phyloP scores from a whole-genome alignment of 2,888 invertebrate species.

The Dicranocentrus wangi region DNA sequence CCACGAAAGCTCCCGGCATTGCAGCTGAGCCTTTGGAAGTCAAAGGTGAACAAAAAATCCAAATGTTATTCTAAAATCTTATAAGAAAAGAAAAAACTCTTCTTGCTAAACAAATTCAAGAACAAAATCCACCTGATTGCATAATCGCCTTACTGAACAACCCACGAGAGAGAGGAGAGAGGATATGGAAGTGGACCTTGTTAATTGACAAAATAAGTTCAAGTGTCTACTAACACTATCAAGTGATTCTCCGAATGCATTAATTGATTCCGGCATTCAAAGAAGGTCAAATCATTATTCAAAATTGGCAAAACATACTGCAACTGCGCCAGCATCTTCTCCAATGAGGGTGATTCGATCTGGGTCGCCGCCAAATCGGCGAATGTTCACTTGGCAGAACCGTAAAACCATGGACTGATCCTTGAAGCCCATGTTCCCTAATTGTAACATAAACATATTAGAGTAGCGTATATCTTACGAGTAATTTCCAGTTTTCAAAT shows the following conservation, averaged over 20 bases:
- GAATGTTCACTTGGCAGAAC: conserved; percentile 55
- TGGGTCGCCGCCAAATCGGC: conserved; percentile 66
- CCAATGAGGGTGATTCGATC: conserved; percentile 65
- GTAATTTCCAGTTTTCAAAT: background rate
- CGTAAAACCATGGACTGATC: conserved; percentile 63
- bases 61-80: no score
- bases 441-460: no score
- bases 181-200: conserved; percentile 65
- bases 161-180: conserved; percentile 67
- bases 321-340: conserved; percentile 59
- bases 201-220: no score
- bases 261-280: no score
- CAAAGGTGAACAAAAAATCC: no score
- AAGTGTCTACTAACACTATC: no score
- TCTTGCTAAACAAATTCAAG: no score
- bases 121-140: conserved; percentile 68
- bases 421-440: conserved; percentile 42
- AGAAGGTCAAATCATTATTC: no score
- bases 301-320: no score
- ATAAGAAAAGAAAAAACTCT: no score
- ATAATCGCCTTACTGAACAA: conserved; percentile 62
- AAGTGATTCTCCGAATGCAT: no score
- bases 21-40: conserved; percentile 65
- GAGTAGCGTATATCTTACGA: no score
- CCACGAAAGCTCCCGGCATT: conserved; percentile 57